A percentile compares a stretch with the other conserved stretches of the same genome.
These are phyloP conservation scores for Naja naja DNA, from an alignment of 2,113 vertebrate species.

Conservation along the genomic window DNA sequence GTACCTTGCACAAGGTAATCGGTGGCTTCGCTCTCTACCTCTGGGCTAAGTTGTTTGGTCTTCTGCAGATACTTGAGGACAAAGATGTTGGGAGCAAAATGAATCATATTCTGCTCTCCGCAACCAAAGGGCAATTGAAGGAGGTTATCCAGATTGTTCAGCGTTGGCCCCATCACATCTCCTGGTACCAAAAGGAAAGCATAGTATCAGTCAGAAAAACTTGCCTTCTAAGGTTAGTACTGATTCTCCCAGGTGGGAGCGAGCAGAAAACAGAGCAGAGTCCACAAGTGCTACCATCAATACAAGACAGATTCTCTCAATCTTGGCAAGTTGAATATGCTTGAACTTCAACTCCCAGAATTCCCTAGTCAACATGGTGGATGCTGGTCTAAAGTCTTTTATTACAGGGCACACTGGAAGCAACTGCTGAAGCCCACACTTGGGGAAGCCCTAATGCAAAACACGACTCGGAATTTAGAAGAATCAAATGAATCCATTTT, in stretches of 20 bases:
- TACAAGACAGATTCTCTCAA: neutral
- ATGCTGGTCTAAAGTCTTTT: neutral
- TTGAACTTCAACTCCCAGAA: neutral
- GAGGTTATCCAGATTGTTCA: constrained; percentile 88
- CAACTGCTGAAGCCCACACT: neutral
- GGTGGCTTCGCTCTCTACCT: constrained; percentile 85
- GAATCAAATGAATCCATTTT: neutral
- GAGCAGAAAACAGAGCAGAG: neutral
- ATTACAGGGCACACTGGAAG: neutral
- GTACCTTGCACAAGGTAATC: constrained; percentile 86
- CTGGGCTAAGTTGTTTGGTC: constrained; percentile 82
- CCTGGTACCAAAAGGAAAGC: constrained; percentile 66
- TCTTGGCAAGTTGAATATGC: neutral
- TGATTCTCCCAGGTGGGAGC: neutral
- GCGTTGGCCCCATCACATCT: constrained; percentile 90
- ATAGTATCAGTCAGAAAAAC: neutral
- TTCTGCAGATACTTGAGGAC: constrained; percentile 92
- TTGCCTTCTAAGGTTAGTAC: neutral
- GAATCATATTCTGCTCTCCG: constrained; percentile 96
- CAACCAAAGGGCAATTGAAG: constrained; percentile 88
- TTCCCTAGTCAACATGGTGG: neutral
- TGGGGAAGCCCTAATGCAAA: neutral
- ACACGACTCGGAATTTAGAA: neutral
- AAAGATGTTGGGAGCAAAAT: constrained; percentile 92
- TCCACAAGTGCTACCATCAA: neutral